Evolutionary conservation across 2,797 vertebrate species (phyloP).

Genomic region (Otolemur crassicaudatus): DNA sequence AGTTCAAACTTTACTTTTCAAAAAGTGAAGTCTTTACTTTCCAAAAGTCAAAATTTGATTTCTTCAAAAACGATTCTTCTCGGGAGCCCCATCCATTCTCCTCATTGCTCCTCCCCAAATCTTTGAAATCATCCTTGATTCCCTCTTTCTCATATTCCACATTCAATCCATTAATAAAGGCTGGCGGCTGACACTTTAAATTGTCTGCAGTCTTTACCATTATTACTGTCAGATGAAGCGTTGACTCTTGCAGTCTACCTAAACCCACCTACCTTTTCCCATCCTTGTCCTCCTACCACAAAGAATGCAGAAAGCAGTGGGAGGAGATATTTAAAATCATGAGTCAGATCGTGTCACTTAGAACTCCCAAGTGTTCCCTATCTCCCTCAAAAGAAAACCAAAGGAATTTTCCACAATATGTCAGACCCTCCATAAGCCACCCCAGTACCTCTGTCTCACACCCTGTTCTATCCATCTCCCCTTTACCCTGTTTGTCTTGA

Average conservation of each 20-base stretch:
- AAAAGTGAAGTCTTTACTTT: neutral
- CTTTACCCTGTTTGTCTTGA: neutral
- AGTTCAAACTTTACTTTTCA: neutral
- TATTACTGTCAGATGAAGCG: neutral
- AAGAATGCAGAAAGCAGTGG: neutral
- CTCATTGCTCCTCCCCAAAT: neutral
- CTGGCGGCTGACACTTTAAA: neutral
- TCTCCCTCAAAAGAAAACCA: neutral
- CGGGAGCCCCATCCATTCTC: neutral
- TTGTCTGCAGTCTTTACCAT: neutral
- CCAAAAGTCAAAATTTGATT: neutral
- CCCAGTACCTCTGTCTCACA: neutral
- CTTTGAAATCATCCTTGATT: neutral
- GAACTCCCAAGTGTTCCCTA: neutral
- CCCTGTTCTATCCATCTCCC: neutral
- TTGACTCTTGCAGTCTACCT: neutral
- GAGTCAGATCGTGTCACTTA: slow-evolving; percentile 17
- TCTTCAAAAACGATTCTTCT: neutral
- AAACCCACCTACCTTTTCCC: neutral
- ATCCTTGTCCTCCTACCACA: neutral
- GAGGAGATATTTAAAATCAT: neutral
- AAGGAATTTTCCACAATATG: neutral
- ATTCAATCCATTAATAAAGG: neutral
- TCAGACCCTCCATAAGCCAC: neutral
- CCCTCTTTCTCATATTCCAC: neutral